Evolutionary conservation across 2,113 vertebrate genomes (phyloP).

Genomic region (Sander lucioperca): DNA sequence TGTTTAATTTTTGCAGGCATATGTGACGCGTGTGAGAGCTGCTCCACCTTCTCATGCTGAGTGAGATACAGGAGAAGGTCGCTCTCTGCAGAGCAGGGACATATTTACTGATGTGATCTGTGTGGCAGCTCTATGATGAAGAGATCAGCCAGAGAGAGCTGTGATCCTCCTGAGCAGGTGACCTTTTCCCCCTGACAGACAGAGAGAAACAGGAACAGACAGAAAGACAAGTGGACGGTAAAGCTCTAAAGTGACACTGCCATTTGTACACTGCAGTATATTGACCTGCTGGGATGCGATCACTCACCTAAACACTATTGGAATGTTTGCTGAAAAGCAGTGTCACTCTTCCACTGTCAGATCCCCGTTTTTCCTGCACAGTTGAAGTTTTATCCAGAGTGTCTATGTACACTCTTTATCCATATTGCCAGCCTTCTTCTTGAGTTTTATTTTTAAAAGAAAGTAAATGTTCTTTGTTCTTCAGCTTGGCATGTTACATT

Average conservation of each 20-base stretch:
- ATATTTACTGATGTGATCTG: conserved; percentile 42
- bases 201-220: not conserved
- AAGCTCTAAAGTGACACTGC: conserved; percentile 30
- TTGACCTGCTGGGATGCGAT: conserved; percentile 42
- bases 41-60: conserved; percentile 1
- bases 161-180: conserved; percentile 55
- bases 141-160: conserved; percentile 39
- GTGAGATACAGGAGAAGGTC: conserved; percentile 31
- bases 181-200: conserved; percentile 52
- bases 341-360: conserved; percentile 1
- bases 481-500: no score
- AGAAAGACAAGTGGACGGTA: conserved; percentile 1
- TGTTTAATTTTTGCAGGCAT: conserved; percentile 11
- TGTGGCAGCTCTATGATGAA: conserved; percentile 51
- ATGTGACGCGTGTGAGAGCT: not conserved
- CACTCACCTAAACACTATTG: conserved; percentile 23
- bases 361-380: not conserved
- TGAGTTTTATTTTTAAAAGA: not conserved
- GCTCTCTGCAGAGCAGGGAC: not conserved
- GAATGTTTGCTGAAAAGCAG: not conserved
- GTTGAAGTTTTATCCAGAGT: not conserved
- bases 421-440: not conserved
- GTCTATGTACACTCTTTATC: not conserved
- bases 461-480: not conserved
- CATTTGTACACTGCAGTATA: conserved; percentile 44